phyloP scores from a whole-genome alignment of 53 echinoderm and acorn worm species.

The Crossaster papposus region DNA sequence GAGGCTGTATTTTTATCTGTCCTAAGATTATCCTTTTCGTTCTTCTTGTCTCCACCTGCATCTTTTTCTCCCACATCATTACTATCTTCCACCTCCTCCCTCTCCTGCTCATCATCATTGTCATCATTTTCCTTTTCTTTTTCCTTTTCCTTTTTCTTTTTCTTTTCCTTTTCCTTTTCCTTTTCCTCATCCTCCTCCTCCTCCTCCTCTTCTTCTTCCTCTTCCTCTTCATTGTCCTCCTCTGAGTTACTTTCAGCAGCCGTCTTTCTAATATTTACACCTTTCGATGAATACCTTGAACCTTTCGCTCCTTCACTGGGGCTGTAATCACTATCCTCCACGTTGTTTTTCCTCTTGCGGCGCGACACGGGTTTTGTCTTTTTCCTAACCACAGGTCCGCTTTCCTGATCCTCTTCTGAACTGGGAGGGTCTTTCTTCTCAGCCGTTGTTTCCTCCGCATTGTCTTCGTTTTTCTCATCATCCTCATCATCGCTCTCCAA shows the following conservation, averaged over 20 bases:
- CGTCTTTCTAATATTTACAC: slow-evolving; percentile 81
- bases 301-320: slow-evolving; percentile 50
- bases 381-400: slow-evolving; percentile 43
- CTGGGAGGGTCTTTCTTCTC: slow-evolving; percentile 16
- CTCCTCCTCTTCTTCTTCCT: slow-evolving; percentile 60
- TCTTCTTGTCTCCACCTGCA: not conserved
- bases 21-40: not conserved
- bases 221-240: slow-evolving; percentile 59
- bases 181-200: slow-evolving; percentile 41
- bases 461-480: slow-evolving; percentile 39
- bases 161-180: slow-evolving; percentile 58
- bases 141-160: slow-evolving; percentile 56
- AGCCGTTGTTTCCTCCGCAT: slow-evolving; percentile 7
- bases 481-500: slow-evolving; percentile 86
- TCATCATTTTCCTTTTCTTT: slow-evolving; percentile 42
- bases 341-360: slow-evolving; percentile 34
- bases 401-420: slow-evolving; percentile 44
- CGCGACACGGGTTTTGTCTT: slow-evolving; percentile 29
- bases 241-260: slow-evolving; percentile 70
- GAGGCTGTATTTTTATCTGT: not conserved
- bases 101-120: slow-evolving; percentile 34
- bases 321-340: slow-evolving; percentile 62
- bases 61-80: slow-evolving; percentile 31
- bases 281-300: slow-evolving; percentile 52
- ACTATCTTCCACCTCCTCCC: slow-evolving; percentile 15